A percentile compares a stretch with the other conserved stretches of the same genome.
These are phyloP conservation scores for Cydia pomonella DNA, from an alignment of 1,140 invertebrate species.

Conservation along the genomic window DNA sequence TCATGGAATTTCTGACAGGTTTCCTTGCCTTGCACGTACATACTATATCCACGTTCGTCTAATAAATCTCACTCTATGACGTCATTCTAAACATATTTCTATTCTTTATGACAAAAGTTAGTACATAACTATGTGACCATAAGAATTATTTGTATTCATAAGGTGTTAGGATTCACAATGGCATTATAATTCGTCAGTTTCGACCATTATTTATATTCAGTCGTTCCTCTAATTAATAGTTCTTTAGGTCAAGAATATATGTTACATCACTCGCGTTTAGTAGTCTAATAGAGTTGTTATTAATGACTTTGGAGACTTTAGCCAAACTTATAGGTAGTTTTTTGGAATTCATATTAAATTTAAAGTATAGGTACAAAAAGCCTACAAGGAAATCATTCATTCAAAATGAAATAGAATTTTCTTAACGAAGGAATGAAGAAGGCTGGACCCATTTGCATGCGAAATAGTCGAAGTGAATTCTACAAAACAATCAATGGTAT, in stretches of 20 bases:
- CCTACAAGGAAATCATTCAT: background rate
- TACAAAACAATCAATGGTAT: constrained; percentile 17
- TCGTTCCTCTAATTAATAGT: background rate
- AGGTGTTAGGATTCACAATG: constrained; percentile 8
- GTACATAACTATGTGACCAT: too few species aligned
- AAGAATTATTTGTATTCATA: constrained; percentile 1
- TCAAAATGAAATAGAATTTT: background rate
- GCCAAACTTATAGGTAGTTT: background rate
- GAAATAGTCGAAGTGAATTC: constrained; percentile 18
- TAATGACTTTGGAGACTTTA: background rate
- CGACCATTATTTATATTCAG: constrained; percentile 17
- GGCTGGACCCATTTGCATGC: background rate
- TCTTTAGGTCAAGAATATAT: constrained; percentile 19
- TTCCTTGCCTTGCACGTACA: background rate
- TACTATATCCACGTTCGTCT: background rate
- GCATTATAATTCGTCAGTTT: constrained; percentile 15
- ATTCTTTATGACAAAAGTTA: constrained; percentile 15
- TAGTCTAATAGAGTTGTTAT: background rate
- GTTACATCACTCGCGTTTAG: background rate
- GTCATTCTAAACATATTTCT: constrained; percentile 33
- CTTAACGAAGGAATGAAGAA: constrained; percentile 14
- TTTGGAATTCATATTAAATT: too few species aligned
- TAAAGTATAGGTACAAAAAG: background rate
- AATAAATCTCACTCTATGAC: constrained; percentile 21
- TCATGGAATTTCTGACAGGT: too few species aligned